These are phyloP conservation scores for Carcharodon carcharias DNA, from an alignment of 2,797 vertebrate species.

Conservation along the genomic window DNA sequence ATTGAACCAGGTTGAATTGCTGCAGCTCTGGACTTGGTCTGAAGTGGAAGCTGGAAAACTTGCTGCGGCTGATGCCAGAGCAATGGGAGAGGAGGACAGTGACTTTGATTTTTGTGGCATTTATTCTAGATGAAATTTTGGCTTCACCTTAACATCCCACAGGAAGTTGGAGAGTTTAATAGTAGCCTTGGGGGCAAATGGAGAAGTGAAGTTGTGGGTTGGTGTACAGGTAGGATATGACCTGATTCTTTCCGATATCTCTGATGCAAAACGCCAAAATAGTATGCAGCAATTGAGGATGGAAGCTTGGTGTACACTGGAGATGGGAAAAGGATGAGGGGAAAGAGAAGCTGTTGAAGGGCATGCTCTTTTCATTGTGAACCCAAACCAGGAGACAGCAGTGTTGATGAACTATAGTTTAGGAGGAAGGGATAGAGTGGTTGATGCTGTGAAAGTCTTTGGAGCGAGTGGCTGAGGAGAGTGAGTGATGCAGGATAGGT, in stretches of 20 bases:
- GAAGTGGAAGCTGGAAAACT: not conserved
- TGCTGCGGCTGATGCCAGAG: not conserved
- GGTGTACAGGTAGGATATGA: not conserved
- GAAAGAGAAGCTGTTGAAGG: not conserved
- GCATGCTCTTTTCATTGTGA: not conserved
- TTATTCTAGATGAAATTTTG: not conserved
- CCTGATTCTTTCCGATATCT: not conserved
- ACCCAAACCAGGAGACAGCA: not conserved
- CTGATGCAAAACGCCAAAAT: not conserved
- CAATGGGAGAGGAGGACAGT: not conserved
- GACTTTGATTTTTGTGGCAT: not conserved
- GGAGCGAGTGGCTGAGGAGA: not conserved
- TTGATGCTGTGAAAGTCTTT: not conserved
- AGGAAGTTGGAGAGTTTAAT: not conserved
- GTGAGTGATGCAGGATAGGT: not conserved
- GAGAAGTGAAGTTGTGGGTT: not conserved
- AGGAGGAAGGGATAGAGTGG: not conserved
- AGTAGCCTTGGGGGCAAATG: not conserved
- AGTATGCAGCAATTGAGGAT: not conserved
- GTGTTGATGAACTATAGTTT: not conserved
- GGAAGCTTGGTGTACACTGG: not conserved
- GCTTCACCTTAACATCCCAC: not conserved
- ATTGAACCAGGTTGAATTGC: not conserved
- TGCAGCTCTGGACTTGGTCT: not conserved
- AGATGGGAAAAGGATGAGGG: not conserved